Evolutionary conservation across 1,140 invertebrate genomes (phyloP), one percentile per base, ranked within the genome.

Genomic region (Polypedilum vanderplanki): DNA sequence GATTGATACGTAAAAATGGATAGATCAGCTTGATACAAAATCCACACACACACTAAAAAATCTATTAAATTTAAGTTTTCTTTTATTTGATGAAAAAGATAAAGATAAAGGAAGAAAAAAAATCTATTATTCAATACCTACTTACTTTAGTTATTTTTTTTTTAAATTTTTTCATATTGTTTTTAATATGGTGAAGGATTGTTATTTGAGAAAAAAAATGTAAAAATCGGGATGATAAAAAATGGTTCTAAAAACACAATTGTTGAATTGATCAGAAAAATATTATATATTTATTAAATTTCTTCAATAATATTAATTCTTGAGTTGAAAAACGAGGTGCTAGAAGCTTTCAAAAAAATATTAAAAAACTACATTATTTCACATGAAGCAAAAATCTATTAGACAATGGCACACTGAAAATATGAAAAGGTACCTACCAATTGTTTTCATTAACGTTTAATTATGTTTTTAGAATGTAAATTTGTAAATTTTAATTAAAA

Each of bases 231-330:
- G 46, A 57, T 57, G n/a, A 57, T 57, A n/a, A 57, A 57, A 57
- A 57, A 57, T 57, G 46, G 12, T 57, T 12, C n/a, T 57, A 57
- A 57, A 46, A 57, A 33, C 24, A 33, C 24, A 33, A 33, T 33
- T 33, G 24, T 33, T 33, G 24, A 33, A 57, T 57, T 57, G 46
- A 57, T 57, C n/a, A 57, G 46, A 57, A 57, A n/a, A 57, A 57
- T 57, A n/a, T 57, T 57, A 57, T 57, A 57, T 57, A 57, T 57
- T 57, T 57, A 57, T 57, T 57, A 57, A 57, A 57, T n/a, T 57
- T 57, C 46, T 57, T 33, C 24, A 33, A 33, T 33, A 33, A 33
- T 33, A 57, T n/a, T 57, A 57, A n/a, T 57, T 57, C 46, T 57
- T 57, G 46, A 57, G 46, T 57, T 57, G 46, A 57, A 57, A 57